Conservation (phyloP, 2,888 invertebrate genomes). For the Ectemnius lituratus region DNA sequence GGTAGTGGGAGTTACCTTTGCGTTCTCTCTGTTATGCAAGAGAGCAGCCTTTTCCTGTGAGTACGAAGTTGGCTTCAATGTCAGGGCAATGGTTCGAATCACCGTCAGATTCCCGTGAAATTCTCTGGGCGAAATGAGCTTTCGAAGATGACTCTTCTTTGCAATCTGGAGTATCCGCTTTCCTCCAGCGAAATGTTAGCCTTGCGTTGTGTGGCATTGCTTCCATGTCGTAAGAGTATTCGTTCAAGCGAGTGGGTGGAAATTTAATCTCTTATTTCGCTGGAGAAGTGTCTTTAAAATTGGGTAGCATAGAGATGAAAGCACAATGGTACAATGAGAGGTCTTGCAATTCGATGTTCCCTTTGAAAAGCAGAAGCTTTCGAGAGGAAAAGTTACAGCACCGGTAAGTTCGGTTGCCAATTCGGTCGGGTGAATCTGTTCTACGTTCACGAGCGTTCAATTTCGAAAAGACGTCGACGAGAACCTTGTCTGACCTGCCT, state of each 20-base stretch:
- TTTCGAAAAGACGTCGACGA: conserved; percentile 2
- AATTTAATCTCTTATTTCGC: neutral
- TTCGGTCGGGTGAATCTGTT: conserved; percentile 2
- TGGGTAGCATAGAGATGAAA: too few relatives aligned
- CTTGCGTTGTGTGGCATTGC: neutral
- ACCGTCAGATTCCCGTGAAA: conserved; percentile 11
- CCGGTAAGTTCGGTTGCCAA: conserved; percentile 2
- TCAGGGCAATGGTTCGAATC: conserved; percentile 27
- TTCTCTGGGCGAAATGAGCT: neutral
- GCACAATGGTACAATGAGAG: too few relatives aligned
- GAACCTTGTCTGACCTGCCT: conserved; percentile 8
- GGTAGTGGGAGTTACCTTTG: conserved; percentile 44
- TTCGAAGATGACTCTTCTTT: neutral
- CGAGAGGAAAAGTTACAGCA: neutral
- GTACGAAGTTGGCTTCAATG: conserved; percentile 21
- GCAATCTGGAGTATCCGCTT: neutral
- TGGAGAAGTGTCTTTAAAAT: too few relatives aligned
- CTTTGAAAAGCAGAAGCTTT: neutral
- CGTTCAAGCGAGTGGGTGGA: neutral
- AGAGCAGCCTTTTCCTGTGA: conserved; percentile 32
- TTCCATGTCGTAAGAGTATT: neutral
- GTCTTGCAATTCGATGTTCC: too few relatives aligned
- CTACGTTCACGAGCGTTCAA: conserved; percentile 3
- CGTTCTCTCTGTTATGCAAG: conserved; percentile 40
- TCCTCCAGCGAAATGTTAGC: neutral